phyloP scores from a whole-genome alignment of 2,888 invertebrate species.

The Dione juno region DNA sequence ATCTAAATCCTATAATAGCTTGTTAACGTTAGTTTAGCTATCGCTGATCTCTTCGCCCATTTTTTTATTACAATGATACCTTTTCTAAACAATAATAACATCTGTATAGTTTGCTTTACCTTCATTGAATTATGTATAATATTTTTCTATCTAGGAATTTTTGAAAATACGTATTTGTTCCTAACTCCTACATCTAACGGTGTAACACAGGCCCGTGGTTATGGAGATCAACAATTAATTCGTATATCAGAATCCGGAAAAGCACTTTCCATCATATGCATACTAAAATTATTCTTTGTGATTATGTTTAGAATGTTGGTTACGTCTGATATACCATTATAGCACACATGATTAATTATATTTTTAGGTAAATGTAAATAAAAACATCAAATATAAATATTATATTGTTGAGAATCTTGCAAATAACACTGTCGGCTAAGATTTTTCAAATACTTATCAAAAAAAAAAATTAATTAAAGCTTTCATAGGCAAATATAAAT shows the following conservation, averaged over 20 bases:
- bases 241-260: slow-evolving; percentile 76
- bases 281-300: slow-evolving; percentile 67
- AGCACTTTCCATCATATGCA: slow-evolving; percentile 81
- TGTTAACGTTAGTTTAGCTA: too few species aligned
- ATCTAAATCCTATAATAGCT: too few species aligned
- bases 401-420: too few species aligned
- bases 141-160: not conserved
- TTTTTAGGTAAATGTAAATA: not conserved
- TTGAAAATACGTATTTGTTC: not conserved
- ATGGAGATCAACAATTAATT: slow-evolving; percentile 80
- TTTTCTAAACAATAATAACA: too few species aligned
- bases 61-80: too few species aligned
- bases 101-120: too few species aligned
- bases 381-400: not conserved
- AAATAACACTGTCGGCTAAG: too few species aligned
- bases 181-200: slow-evolving; percentile 43
- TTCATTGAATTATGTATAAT: too few species aligned
- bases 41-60: too few species aligned
- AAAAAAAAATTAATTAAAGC: too few species aligned
- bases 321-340: slow-evolving; percentile 47
- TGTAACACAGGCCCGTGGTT: slow-evolving; percentile 56
- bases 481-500: too few species aligned
- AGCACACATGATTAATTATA: not conserved
- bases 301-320: slow-evolving; percentile 70
- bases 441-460: too few species aligned